These are phyloP conservation scores for Scytalopus superciliaris DNA, from an alignment of 2,113 vertebrate species.

Conservation along the genomic window DNA sequence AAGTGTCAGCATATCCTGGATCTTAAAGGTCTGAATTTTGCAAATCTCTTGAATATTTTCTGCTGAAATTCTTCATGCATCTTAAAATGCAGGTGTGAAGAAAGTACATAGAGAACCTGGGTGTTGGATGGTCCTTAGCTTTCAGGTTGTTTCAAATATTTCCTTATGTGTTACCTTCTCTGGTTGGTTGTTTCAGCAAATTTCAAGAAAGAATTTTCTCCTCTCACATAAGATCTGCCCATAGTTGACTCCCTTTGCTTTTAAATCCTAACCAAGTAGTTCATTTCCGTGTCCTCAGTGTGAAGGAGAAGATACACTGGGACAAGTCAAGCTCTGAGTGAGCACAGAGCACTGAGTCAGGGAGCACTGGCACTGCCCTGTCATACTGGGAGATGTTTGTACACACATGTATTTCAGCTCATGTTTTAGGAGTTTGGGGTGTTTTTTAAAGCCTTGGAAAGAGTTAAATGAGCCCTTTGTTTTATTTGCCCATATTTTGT, in stretches of 20 bases:
- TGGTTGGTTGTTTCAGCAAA: neutral
- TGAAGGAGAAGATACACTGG: neutral
- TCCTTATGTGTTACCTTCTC: neutral
- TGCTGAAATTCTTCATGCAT: neutral
- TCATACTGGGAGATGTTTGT: neutral
- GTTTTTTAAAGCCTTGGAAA: neutral
- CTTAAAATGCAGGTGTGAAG: neutral
- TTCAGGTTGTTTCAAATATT: neutral
- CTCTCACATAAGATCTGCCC: neutral
- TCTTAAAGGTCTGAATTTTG: neutral
- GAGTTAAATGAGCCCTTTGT: neutral
- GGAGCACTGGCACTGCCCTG: neutral
- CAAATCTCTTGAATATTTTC: neutral
- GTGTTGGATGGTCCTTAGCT: neutral
- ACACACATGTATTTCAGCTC: accelerated
- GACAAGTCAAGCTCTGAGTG: neutral
- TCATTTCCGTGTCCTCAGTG: neutral
- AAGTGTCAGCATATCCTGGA: neutral
- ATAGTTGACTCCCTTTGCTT: neutral
- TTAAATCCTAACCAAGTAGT: neutral
- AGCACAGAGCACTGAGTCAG: neutral
- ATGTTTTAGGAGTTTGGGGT: neutral
- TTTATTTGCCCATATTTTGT: neutral
- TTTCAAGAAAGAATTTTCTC: neutral
- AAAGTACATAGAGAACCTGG: neutral